Evolutionary conservation across 2,888 invertebrate species (phyloP), one percentile per base, ranked within the genome.

Genomic region (Hybos culiciformis): DNA sequence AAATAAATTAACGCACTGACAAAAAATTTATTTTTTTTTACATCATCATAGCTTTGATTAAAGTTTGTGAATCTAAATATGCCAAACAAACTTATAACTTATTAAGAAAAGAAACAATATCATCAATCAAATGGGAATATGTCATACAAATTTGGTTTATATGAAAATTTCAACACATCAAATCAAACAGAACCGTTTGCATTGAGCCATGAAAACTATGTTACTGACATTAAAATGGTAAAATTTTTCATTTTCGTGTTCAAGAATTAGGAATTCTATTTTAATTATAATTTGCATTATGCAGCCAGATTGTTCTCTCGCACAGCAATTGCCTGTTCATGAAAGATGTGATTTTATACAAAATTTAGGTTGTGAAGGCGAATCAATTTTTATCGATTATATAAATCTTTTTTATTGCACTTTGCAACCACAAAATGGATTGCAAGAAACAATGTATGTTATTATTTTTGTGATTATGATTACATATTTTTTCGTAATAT

Each of bases 401-500:
- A 55, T 64, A 0, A 32, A 58, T 36, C 37, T 66, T 3, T 54
- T 67, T 1, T 70, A 68, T 44, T 70, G 70, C 41, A 46, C 43
- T 5, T 54, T 69, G 32, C 51, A 60, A 5, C 23, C 12, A 6
- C 50, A 24, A 24, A 36, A 9, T 31, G 33, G 42, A n/a, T 3
- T 53, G 49, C 20, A 50, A 43, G 45, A 48, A 37, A 5, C 45
- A 9, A 19, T 47, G 1, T 46, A 41, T 9, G 43, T 54, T 7
- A 9, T 50, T 4, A 7, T 50, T 0, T 37, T 56, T 9, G 37
- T 54, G 11, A 40, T 47, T 1, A 39, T 52, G 12, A 47, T 47
- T 17, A 41, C 69, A 3, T 65, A 73, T 44, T 57, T 75, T 41
- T 76, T 75, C 50, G 54, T 71, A 31, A 67, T 69, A 17, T 59